Conservation (phyloP, 2,113 vertebrate genomes). For the Hyaena hyaena region DNA sequence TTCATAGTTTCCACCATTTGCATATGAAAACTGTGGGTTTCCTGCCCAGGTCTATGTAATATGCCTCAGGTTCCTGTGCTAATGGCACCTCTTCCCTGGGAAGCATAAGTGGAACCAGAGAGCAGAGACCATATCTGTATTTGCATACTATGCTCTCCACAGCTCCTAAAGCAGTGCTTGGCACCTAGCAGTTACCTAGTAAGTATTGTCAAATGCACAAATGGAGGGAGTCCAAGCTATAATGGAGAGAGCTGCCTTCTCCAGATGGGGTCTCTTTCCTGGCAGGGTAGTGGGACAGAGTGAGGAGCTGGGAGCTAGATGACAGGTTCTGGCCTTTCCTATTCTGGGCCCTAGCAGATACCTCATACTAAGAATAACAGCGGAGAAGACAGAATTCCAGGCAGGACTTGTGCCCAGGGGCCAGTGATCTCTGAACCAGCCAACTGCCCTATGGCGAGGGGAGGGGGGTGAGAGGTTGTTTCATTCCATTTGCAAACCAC, state of each 20-base stretch:
- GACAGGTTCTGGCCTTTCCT: not conserved
- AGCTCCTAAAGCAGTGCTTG: not conserved
- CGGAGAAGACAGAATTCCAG: constrained; percentile 73
- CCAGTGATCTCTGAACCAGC: constrained; percentile 59
- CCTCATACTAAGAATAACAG: constrained; percentile 70
- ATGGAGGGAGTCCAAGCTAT: not conserved
- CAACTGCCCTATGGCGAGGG: not conserved
- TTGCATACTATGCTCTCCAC: not conserved
- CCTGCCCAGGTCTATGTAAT: not conserved
- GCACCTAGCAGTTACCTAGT: not conserved
- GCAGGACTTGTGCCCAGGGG: constrained; percentile 64
- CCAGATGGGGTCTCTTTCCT: not conserved
- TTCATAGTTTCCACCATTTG: not conserved
- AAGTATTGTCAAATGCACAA: not conserved
- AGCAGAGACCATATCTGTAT: not conserved
- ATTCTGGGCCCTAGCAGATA: not conserved
- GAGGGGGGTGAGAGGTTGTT: constrained; percentile 40
- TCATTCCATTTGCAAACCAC: constrained; percentile 82
- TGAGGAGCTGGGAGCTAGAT: not conserved
- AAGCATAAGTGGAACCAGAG: not conserved
- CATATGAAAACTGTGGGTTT: not conserved
- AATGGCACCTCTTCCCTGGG: not conserved
- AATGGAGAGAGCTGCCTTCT: not conserved
- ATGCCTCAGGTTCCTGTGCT: not conserved
- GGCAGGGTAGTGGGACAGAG: not conserved